phyloP scores from a whole-genome alignment of 2,113 vertebrate genomes.

The Notechis scutatus region DNA sequence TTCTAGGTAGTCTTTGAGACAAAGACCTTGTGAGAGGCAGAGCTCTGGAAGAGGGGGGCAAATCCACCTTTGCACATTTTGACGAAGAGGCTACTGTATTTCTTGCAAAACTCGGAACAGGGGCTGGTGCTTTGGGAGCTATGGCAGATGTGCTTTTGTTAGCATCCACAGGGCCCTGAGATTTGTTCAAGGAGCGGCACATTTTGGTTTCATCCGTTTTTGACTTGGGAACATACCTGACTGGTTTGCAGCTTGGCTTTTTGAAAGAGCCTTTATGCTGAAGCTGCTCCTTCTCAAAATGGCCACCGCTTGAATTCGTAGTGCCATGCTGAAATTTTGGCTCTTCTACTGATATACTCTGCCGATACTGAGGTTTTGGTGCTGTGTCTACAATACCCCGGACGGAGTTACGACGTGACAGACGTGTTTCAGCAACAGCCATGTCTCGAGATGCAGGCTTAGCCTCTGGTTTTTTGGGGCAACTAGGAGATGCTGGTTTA shows the following conservation, averaged over 20 bases:
- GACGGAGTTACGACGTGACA: slow-evolving; percentile 73
- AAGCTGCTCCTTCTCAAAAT: slow-evolving; percentile 71
- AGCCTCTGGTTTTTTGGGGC: slow-evolving; percentile 66
- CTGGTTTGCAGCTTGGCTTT: slow-evolving; percentile 85
- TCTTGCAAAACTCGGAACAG: slow-evolving; percentile 84
- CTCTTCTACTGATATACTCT: slow-evolving; percentile 79
- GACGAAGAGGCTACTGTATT: slow-evolving; percentile 91
- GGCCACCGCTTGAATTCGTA: slow-evolving; percentile 42
- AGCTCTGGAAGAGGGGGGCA: slow-evolving; percentile 52
- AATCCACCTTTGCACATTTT: slow-evolving; percentile 76
- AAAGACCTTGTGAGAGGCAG: slow-evolving; percentile 67
- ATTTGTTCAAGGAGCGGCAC: slow-evolving; percentile 78
- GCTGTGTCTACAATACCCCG: slow-evolving; percentile 72
- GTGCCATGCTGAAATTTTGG: slow-evolving; percentile 69
- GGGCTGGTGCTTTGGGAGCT: slow-evolving; percentile 50
- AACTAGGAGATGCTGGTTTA: slow-evolving; percentile 54
- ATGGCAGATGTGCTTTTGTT: slow-evolving; percentile 50
- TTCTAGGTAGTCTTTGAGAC: slow-evolving; percentile 72
- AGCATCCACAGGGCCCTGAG: slow-evolving; percentile 66
- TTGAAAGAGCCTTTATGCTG: slow-evolving; percentile 66
- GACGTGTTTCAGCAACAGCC: slow-evolving; percentile 49
- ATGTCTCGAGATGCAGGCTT: slow-evolving; percentile 59
- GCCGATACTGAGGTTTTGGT: slow-evolving; percentile 70
- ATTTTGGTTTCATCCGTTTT: slow-evolving; percentile 82
- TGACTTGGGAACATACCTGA: slow-evolving; percentile 77